Percentiles rank a stretch among this genome's conserved stretches.
These are phyloP conservation scores for Halichondria panicea DNA, from an alignment of 37 sponge, comb jelly and placozoan genomes.

Conservation along the genomic window DNA sequence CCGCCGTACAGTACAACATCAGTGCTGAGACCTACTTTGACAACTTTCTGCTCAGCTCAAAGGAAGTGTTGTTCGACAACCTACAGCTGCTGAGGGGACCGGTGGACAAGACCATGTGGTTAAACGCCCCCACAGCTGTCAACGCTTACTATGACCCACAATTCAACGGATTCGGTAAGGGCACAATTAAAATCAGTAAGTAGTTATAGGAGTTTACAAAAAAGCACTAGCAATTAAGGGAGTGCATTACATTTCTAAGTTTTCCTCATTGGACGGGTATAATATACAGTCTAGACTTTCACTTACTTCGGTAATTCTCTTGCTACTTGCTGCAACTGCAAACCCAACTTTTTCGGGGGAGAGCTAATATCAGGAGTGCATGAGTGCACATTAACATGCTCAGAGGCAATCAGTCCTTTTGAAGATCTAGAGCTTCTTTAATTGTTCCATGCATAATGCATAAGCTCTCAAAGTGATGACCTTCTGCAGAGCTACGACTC, in stretches of 20 bases:
- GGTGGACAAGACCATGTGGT: conserved; percentile 52
- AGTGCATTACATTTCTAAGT: background rate
- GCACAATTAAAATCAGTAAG: too few species aligned
- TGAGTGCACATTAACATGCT: too few species aligned
- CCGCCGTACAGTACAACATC: conserved; percentile 1
- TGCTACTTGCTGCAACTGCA: too few species aligned
- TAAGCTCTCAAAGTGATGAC: too few species aligned
- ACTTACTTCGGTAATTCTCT: too few species aligned
- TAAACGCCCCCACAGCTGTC: conserved; percentile 55
- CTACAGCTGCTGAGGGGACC: conserved; percentile 8
- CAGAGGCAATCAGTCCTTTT: too few species aligned
- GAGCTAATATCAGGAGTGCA: too few species aligned
- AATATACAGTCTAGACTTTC: background rate
- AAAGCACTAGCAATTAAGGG: background rate
- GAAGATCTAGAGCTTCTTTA: too few species aligned
- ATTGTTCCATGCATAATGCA: too few species aligned
- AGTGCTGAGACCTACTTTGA: background rate
- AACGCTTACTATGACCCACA: conserved; percentile 75
- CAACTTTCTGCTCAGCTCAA: background rate
- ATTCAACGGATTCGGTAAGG: conserved; percentile 51
- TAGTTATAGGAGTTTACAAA: background rate
- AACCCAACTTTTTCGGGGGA: too few species aligned
- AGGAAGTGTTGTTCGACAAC: background rate
- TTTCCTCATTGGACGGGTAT: background rate
- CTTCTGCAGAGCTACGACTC: too few species aligned